Base-by-base conservation (phyloP, 2,797 vertebrate genomes). In the Capromys pilorides region DNA sequence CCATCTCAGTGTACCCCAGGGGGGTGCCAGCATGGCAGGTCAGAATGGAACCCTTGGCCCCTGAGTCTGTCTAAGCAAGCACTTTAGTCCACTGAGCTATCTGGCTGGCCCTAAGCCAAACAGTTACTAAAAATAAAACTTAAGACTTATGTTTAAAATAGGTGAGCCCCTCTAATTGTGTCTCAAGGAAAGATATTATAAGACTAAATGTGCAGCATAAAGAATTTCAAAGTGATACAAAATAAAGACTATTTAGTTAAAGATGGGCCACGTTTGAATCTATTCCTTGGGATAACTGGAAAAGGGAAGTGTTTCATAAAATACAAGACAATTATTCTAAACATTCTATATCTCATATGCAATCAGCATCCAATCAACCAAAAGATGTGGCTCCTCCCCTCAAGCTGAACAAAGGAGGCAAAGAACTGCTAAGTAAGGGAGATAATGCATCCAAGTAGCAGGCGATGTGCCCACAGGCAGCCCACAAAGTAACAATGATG, bases 81-180 rank as follows among this genome's bases (percentile, higher is more conserved):
- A 45, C 45, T 45, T 45, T 45, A 45, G 45, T 45, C 45, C 45
- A 45, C 45, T 45, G 45, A 45, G 45, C 4, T 45, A 45, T n/a
- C n/a, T n/a, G 8, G 45, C 45, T 45, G 8, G 45, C 45, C 45
- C 45, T 45, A 45, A 45, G 45, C 33, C 59, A 73, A 69, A 7
- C 5, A 81, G 18, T 54, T 19, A 62, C 75, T 67, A 91, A 82
- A 49, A 31, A 45, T 75, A 64, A 91, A 31, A 71, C 87, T 92
- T 82, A 88, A 64, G 22, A 88, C 21, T 93, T 64, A 31, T 39
- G 62, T 95, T 69, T 10, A 54, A 85, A 86, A 59, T 57, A 83
- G 21, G 36, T 6, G 73, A 6, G 2, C 31, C 1, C 36, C 83
- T 1, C 10, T 73, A 4, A 39, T 88, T 86, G 90, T 88, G 6